Evolutionary conservation across 2,888 invertebrate genomes (phyloP), one percentile per base, ranked within the genome.

Genomic region (Ophion ellenae): DNA sequence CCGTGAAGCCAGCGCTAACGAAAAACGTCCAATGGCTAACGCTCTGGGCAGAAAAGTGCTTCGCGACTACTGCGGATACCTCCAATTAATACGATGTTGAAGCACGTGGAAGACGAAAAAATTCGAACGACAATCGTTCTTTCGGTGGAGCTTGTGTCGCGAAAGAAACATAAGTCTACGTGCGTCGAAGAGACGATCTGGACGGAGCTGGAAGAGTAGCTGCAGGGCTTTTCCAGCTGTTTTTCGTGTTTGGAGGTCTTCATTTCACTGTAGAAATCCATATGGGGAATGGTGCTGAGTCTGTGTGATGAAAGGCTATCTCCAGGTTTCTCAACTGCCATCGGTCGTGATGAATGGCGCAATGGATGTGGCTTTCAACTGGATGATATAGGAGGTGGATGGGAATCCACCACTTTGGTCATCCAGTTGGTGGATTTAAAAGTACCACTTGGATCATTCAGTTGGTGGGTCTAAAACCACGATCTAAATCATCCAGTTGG

Each of bases 31-130:
- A 86, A 76, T 64, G 61, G 70, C 53, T 53, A 73, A 74, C 28
- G 64, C 73, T 75, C 53, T 75, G 76, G 40, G 59, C 77, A 70
- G 59, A 17, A 83, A 61, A 66, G 59, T 59, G 67, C 45, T 47
- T 67, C 61, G 11, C 70, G 69, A 59, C 45, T 59, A 17, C 69
- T 17, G 53, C 83, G 77, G 78, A 81, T 71, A 69, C 85, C 74
- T 83, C 81, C 83, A 86, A 87, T 87, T 87, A 87, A 87, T 88
- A 87, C 82, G 69, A 86, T 83, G 64, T 79, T 63, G 63, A 75
- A 70, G 67, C 9, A 70, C 63, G 24, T 6, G 40, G 0, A 40
- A 9, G 1, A 6, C 40, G 9, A 40, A 74, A 36, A 40, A 57
- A 47, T 17, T 53, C 17, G 67, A 78, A 40, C 9, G 11, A 24